Conservation (phyloP, 1,140 invertebrate species). For the Caenorhabditis latens region DNA sequence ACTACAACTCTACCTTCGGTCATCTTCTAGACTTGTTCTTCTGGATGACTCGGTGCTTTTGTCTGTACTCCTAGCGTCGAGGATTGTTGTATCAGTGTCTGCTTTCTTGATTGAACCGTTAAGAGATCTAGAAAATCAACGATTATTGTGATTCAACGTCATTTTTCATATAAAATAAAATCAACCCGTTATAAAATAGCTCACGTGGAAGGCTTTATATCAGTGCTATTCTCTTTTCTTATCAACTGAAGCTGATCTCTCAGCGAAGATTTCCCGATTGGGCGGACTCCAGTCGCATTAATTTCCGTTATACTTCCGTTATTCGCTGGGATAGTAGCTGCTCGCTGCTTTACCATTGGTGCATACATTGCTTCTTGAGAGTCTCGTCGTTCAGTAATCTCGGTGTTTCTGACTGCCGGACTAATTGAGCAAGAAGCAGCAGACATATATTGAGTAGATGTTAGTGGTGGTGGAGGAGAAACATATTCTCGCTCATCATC, state of each 20-base stretch:
- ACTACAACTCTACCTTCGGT: neutral
- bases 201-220: slow-evolving; percentile 26
- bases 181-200: neutral
- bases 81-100: neutral
- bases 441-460: slow-evolving; percentile 22
- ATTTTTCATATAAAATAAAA: neutral
- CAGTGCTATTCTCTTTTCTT: slow-evolving; percentile 40
- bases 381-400: slow-evolving; percentile 5
- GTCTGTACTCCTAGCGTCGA: slow-evolving; percentile 24
- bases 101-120: neutral
- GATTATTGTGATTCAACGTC: no score
- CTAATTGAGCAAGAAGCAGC: slow-evolving; percentile 38
- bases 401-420: neutral
- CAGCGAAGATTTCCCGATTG: slow-evolving; percentile 32
- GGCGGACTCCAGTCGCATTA: slow-evolving; percentile 17
- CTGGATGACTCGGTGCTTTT: slow-evolving; percentile 41
- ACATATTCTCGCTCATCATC: slow-evolving; percentile 45
- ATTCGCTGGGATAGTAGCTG: neutral
- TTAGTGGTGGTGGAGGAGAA: slow-evolving; percentile 28
- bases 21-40: slow-evolving; percentile 37
- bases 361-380: slow-evolving; percentile 9
- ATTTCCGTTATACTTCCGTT: slow-evolving; percentile 31
- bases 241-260: slow-evolving; percentile 43
- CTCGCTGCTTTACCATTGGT: slow-evolving; percentile 19
- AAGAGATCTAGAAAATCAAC: neutral